Evolutionary conservation across 2,888 invertebrate species (phyloP).

Genomic region (Acleris literana): DNA sequence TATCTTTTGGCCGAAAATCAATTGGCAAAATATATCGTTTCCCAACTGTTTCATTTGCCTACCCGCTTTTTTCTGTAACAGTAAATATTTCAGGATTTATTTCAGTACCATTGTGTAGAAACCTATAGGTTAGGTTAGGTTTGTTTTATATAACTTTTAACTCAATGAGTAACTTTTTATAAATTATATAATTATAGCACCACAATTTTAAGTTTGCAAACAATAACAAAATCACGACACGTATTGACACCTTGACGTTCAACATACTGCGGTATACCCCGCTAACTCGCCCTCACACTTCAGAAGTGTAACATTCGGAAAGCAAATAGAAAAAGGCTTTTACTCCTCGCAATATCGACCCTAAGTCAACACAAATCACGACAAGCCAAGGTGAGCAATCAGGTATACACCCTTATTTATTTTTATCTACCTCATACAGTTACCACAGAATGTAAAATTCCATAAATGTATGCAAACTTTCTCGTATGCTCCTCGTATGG

Average conservation of each 20-base stretch:
- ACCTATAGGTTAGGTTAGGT: too few relatives aligned
- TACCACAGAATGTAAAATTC: too few relatives aligned
- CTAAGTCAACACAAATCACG: conserved; percentile 48
- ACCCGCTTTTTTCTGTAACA: too few relatives aligned
- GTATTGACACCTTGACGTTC: not conserved
- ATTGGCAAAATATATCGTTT: too few relatives aligned
- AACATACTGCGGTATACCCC: conserved; percentile 42
- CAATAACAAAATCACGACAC: not conserved
- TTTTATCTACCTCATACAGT: conserved; percentile 6
- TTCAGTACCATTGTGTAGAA: too few relatives aligned
- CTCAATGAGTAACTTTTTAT: not conserved
- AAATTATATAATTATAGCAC: not conserved
- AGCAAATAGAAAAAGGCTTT: conserved; percentile 51
- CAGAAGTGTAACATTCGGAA: conserved; percentile 52
- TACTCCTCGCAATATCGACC: conserved; percentile 48
- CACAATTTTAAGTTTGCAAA: not conserved
- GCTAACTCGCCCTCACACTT: conserved; percentile 59
- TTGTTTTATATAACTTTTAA: too few relatives aligned
- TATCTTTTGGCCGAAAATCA: too few relatives aligned
- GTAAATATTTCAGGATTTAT: too few relatives aligned
- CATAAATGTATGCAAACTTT: too few relatives aligned
- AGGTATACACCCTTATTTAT: conserved; percentile 15
- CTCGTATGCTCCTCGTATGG: too few relatives aligned
- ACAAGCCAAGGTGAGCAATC: conserved; percentile 36
- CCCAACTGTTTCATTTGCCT: too few relatives aligned